Evolutionary conservation across 2,113 vertebrate species (phyloP).

Genomic region (Sebastes fasciatus): DNA sequence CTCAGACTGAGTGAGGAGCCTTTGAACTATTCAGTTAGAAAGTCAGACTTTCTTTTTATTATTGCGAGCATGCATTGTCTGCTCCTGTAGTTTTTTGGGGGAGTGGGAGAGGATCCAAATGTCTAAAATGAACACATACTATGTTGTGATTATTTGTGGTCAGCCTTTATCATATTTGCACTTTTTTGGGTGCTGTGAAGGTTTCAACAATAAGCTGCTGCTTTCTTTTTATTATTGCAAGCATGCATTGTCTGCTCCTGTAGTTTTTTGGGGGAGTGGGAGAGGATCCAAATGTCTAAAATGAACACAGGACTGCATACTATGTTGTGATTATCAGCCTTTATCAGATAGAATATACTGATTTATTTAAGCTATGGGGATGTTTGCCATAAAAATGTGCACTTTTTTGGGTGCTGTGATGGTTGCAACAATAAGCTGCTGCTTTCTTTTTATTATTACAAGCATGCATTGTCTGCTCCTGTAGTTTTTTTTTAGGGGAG

Average conservation of each 20-base stretch:
- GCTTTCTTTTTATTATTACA: slow-evolving; percentile 9
- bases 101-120: background rate
- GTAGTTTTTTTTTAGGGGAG: background rate
- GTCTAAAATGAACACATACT: slow-evolving; percentile 24
- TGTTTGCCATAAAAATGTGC: background rate
- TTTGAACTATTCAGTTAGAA: slow-evolving; percentile 30
- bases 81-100: background rate
- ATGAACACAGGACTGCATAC: slow-evolving; percentile 9
- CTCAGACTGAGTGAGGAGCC: slow-evolving; percentile 63
- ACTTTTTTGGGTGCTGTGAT: too few relatives aligned
- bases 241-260: slow-evolving; percentile 3
- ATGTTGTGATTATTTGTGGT: slow-evolving; percentile 20
- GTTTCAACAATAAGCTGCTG: too few relatives aligned
- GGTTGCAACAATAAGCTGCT: too few relatives aligned
- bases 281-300: slow-evolving; percentile 3
- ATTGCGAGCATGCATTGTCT: slow-evolving; percentile 11
- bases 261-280: background rate
- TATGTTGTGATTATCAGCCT: slow-evolving; percentile 7
- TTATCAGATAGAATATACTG: background rate
- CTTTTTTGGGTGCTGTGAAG: too few relatives aligned
- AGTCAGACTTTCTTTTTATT: slow-evolving; percentile 25
- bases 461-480: slow-evolving; percentile 11
- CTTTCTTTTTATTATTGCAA: slow-evolving; percentile 10
- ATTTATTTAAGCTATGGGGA: slow-evolving; percentile 23
- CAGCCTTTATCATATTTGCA: background rate